phyloP scores from a whole-genome alignment of 2,797 vertebrate species.

The Sebastes matsubarae region DNA sequence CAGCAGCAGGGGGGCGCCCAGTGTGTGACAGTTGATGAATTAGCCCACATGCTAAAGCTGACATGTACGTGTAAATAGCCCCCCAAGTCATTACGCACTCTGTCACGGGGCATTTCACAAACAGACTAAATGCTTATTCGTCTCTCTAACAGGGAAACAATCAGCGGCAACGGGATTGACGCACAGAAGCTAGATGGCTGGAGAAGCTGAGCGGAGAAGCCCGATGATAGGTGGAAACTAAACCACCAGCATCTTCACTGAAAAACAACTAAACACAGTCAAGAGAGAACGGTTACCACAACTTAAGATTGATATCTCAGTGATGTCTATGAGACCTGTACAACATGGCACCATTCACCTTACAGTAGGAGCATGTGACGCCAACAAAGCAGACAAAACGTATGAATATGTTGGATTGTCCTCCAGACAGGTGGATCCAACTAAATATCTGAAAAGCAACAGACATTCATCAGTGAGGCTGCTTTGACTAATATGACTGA shows the following conservation, averaged over 20 bases:
- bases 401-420: neutral
- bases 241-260: neutral
- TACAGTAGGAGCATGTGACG: neutral
- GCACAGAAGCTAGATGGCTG: neutral
- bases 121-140: constrained; percentile 45
- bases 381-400: neutral
- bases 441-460: constrained; percentile 22
- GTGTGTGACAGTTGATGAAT: constrained; percentile 64
- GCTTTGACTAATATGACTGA: neutral
- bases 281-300: neutral
- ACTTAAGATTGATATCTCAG: neutral
- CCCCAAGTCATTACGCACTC: constrained; percentile 44
- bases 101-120: constrained; percentile 51
- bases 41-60: constrained; percentile 56
- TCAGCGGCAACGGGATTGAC: constrained; percentile 1
- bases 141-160: constrained; percentile 35
- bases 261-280: neutral
- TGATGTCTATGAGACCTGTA: neutral
- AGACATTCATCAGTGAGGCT: constrained; percentile 13
- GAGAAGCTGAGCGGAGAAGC: neutral
- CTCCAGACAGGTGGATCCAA: constrained; percentile 6
- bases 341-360: neutral
- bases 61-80: constrained; percentile 56
- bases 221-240: neutral
- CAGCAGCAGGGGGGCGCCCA: constrained; percentile 1